Percentiles rank a stretch among this genome's conserved stretches.
Conservation (phyloP, 2,797 vertebrate genomes). For the Jordanella pulchra region DNA sequence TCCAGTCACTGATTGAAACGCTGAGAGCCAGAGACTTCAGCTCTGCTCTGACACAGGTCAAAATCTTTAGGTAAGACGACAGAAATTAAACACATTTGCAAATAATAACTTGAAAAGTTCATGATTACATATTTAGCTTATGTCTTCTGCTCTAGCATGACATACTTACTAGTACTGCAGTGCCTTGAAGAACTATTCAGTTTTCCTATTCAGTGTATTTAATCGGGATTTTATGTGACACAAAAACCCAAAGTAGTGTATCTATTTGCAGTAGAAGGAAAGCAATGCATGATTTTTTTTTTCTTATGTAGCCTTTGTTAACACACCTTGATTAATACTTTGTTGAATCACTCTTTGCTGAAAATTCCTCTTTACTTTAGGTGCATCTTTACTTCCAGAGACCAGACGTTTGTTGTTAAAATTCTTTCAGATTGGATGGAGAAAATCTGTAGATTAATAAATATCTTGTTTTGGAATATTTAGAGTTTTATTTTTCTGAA, state of each 20-base stretch:
- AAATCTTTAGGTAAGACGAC: constrained; percentile 89
- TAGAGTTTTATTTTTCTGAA: background rate
- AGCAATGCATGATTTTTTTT: background rate
- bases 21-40: constrained; percentile 89
- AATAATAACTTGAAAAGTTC: background rate
- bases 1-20: constrained; percentile 93
- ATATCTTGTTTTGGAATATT: too few species aligned
- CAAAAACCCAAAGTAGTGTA: background rate
- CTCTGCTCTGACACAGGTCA: constrained; percentile 93
- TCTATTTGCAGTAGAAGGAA: background rate
- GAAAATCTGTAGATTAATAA: too few species aligned
- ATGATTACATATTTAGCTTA: background rate
- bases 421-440: background rate
- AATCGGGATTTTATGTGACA: background rate
- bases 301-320: background rate
- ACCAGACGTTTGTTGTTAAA: background rate
- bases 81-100: background rate
- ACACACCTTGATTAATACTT: background rate
- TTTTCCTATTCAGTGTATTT: too few species aligned
- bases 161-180: too few species aligned
- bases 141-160: background rate
- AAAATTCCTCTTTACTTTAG: background rate
- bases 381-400: background rate
- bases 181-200: too few species aligned
- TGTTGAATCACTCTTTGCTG: background rate